Evolutionary conservation across 1,140 invertebrate genomes (phyloP), one percentile per base, ranked within the genome.

Genomic region (Gryllus bimaculatus): DNA sequence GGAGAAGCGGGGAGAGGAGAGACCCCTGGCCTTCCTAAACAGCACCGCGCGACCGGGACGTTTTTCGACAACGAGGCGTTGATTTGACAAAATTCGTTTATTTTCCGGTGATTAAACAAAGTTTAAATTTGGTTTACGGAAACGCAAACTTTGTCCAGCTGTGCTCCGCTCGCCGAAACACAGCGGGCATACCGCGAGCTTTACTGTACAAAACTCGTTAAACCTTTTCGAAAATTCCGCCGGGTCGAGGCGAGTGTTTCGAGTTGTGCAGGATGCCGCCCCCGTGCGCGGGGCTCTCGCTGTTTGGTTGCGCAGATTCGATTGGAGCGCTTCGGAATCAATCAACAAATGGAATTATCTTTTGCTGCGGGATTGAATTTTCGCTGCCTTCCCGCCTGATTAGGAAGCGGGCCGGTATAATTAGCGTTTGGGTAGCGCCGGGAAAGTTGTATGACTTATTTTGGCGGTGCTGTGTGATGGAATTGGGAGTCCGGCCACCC

Each of bases 61-160:
- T 39, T 39, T 39, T 39, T 39, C 26, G 26, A 39, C 26, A 39
- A 39, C 26, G 26, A 2, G 54, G 10, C 54, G 54, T 66, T 66
- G 54, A 66, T 66, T 66, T 66, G 54, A 66, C 54, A 66, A 66
- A 66, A 66, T 66, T 66, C 54, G 54, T 66, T 66, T 66, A 66
- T 66, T 66, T 66, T 66, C 54, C 54, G 54, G 54, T 66, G 54
- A 66, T 66, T 66, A 66, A 66, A 66, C 54, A 66, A 66, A 66
- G 54, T 66, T 66, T 66, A 66, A 66, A 66, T 66, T 66, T 66
- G 54, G 54, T 66, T 66, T 66, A 66, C 54, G 54, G 54, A 13
- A 39, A 66, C 54, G 54, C 54, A 66, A 66, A 66, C 54, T 66
- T 66, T 66, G 54, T 18, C 26, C 26, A 39, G 26, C 26, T 39